These are phyloP conservation scores for Hypena proboscidalis DNA, from an alignment of 2,888 invertebrate species.

Conservation along the genomic window DNA sequence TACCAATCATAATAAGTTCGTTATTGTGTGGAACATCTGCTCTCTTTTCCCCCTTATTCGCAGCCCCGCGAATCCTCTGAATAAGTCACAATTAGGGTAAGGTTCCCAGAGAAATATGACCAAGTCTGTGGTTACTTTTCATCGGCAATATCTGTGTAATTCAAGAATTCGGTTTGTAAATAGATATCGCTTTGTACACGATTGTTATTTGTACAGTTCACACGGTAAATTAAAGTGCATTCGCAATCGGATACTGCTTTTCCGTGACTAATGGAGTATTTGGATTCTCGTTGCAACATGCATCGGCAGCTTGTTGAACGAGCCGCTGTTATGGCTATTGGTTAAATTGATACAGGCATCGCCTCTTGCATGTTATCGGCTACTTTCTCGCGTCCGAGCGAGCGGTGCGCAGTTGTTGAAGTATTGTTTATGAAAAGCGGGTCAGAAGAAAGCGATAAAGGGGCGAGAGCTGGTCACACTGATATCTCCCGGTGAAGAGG, in stretches of 20 bases:
- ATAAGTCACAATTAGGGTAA: slow-evolving; percentile 53
- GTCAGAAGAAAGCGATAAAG: slow-evolving; percentile 82
- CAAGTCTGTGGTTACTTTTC: slow-evolving; percentile 31
- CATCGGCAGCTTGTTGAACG: slow-evolving; percentile 37
- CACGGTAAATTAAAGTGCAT: slow-evolving; percentile 51
- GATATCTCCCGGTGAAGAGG: slow-evolving; percentile 79
- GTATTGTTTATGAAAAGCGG: slow-evolving; percentile 84
- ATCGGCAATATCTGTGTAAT: slow-evolving; percentile 29
- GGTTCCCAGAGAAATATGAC: slow-evolving; percentile 34
- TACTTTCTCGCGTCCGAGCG: slow-evolving; percentile 77
- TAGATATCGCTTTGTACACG: slow-evolving; percentile 24
- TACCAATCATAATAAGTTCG: slow-evolving; percentile 43
- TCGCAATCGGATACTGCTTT: slow-evolving; percentile 50
- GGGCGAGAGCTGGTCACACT: slow-evolving; percentile 65
- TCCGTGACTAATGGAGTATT: slow-evolving; percentile 53
- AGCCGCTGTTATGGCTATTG: slow-evolving; percentile 48
- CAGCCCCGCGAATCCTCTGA: slow-evolving; percentile 47
- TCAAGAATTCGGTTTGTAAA: slow-evolving; percentile 39
- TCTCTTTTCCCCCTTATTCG: slow-evolving; percentile 53
- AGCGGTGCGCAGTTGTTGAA: slow-evolving; percentile 65
- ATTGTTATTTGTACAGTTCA: slow-evolving; percentile 48
- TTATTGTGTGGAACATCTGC: slow-evolving; percentile 62
- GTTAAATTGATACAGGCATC: slow-evolving; percentile 56
- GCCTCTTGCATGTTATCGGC: slow-evolving; percentile 67
- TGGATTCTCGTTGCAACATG: slow-evolving; percentile 40